Conservation (phyloP, 2,113 vertebrate species). For the Istiophorus platypterus region DNA sequence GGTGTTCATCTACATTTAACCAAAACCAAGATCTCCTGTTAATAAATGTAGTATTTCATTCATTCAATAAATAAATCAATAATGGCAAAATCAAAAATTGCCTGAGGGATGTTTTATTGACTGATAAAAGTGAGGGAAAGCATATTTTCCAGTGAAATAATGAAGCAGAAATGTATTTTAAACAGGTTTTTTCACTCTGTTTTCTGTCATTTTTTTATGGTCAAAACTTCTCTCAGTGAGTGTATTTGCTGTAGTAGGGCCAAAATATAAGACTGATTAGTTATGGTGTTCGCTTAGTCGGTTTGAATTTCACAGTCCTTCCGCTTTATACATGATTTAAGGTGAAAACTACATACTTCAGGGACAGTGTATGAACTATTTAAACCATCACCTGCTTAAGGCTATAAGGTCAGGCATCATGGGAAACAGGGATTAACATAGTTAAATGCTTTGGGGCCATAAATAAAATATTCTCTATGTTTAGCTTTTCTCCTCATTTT, state of each 20-base stretch:
- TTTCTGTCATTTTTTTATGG: neutral
- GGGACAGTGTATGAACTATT: slow-evolving; percentile 73
- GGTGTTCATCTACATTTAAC: too few species aligned
- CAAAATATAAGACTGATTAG: neutral
- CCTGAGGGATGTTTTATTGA: slow-evolving; percentile 16
- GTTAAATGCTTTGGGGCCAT: slow-evolving; percentile 72
- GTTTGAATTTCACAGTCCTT: slow-evolving; percentile 24
- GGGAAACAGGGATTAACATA: slow-evolving; percentile 78
- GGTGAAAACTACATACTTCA: slow-evolving; percentile 42
- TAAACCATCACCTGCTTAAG: slow-evolving; percentile 67
- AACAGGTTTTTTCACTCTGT: neutral
- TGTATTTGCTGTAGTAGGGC: neutral
- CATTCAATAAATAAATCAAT: neutral
- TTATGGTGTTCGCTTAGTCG: neutral
- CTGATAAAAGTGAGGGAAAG: slow-evolving; percentile 10
- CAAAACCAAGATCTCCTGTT: too few species aligned
- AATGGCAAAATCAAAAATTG: slow-evolving; percentile 33
- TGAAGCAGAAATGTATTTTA: slow-evolving; percentile 17
- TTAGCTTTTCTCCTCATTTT: slow-evolving; percentile 31
- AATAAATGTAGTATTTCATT: neutral
- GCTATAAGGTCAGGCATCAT: slow-evolving; percentile 68
- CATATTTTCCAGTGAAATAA: slow-evolving; percentile 8
- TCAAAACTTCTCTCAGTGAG: neutral
- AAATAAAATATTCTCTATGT: slow-evolving; percentile 74
- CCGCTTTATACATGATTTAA: slow-evolving; percentile 75